phyloP scores from a whole-genome alignment of 2,797 vertebrate genomes.

The Peromyscus eremicus region DNA sequence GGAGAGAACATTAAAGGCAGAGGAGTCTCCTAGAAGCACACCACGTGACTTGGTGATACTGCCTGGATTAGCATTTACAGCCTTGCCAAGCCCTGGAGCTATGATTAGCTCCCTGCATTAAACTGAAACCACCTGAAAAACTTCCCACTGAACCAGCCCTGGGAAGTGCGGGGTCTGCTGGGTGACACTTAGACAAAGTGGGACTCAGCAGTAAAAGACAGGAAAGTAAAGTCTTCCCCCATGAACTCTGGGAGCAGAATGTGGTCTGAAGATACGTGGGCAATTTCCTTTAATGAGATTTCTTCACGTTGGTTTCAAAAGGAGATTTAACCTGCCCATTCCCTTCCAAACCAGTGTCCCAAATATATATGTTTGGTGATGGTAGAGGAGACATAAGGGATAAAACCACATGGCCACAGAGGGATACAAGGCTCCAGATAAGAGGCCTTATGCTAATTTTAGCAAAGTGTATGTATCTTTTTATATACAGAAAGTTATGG shows the following conservation, averaged over 20 bases:
- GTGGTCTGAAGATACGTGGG: neutral
- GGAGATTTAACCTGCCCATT: constrained; percentile 72
- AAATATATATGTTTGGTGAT: constrained; percentile 65
- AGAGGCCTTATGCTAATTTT: constrained; percentile 73
- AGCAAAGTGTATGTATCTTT: constrained; percentile 76
- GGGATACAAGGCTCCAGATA: constrained; percentile 60
- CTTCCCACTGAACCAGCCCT: constrained; percentile 81
- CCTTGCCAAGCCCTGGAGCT: constrained; percentile 86
- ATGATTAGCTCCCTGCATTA: constrained; percentile 89
- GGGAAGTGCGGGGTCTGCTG: constrained; percentile 85
- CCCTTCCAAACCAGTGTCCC: constrained; percentile 39
- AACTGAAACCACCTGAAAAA: constrained; percentile 89
- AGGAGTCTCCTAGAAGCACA: constrained; percentile 85
- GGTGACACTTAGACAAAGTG: constrained; percentile 81
- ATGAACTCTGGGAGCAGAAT: constrained; percentile 15
- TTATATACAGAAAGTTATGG: constrained; percentile 73
- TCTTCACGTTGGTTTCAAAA: constrained; percentile 39
- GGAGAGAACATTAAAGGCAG: constrained; percentile 85
- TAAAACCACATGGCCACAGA: constrained; percentile 69
- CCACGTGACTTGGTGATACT: constrained; percentile 85
- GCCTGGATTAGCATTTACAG: constrained; percentile 89
- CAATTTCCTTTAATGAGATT: constrained; percentile 29
- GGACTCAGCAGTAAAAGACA: constrained; percentile 69
- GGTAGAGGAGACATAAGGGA: constrained; percentile 50
- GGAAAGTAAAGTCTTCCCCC: constrained; percentile 76